Conservation (phyloP, 2,888 invertebrate species). For the Drosophila leonis region DNA sequence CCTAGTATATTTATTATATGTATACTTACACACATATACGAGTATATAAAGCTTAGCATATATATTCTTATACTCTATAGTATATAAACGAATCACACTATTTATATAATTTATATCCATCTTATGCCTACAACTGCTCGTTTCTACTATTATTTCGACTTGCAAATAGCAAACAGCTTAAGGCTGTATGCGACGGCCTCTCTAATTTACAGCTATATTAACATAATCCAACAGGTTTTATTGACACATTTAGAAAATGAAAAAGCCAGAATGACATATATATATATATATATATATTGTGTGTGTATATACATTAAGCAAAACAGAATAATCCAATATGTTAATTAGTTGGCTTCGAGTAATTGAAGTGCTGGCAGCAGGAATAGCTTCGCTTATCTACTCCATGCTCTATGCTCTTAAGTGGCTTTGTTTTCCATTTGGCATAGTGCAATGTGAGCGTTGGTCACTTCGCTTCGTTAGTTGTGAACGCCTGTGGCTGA, state of each 20-base stretch:
- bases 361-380: conserved; percentile 3
- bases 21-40: neutral
- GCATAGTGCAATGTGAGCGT: conserved; percentile 4
- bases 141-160: neutral
- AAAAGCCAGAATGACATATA: neutral
- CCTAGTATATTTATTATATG: too few relatives aligned
- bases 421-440: conserved; percentile 5
- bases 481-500: neutral
- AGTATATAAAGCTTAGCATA: neutral
- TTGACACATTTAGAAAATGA: conserved; percentile 12
- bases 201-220: conserved; percentile 2
- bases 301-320: neutral
- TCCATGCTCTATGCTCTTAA: neutral
- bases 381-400: neutral
- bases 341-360: neutral
- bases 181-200: neutral
- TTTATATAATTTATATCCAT: neutral
- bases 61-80: neutral
- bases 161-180: neutral
- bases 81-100: neutral
- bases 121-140: neutral
- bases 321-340: conserved; percentile 6
- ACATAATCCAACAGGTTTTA: conserved; percentile 8
- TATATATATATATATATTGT: neutral
- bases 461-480: conserved; percentile 13